Base-by-base conservation (phyloP, 2,888 invertebrate genomes). In the Barypeithes pellucidus region DNA sequence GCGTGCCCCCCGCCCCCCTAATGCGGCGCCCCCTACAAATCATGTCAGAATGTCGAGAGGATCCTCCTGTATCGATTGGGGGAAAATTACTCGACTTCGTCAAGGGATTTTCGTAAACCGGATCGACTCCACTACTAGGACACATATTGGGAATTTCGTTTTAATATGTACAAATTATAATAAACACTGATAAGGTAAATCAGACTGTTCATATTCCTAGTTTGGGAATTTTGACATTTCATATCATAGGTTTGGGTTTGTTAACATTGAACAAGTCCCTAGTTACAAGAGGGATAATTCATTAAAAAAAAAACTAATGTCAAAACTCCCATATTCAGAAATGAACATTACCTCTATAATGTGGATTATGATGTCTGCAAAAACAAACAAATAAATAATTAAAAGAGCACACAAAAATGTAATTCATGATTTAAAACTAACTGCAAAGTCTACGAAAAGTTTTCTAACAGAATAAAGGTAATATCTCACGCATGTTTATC, bases 311-410 rank as follows among this genome's bases (percentile, higher is more conserved):
- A 29, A 29, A 29, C 29, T 5, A 54, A 63, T 66, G 65, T 52
- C 22, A 54, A 54, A 66, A 66, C n/a, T 66, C 54, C 39, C 65
- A 54, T 22, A 41, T 47, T 24, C 20, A 14, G 24, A 39, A 33
- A 63, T 47, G 62, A 75, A 65, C 67, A 33, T 75, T 75, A 75
- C 75, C 75, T 75, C 75, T 63, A 72, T 75, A 75, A 75, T 75
- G 75, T 72, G 75, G 75, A 65, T 75, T 72, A 75, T 69, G 75
- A 75, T 72, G 75, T 72, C 75, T 75, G 75, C 72, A 75, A 75
- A 75, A 72, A 71, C 52, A 72, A 75, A 74, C 14, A 62, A 50
- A 65, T 36, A 43, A 22, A 50, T 33, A 52, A 39, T 67, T 75
- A 67, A 72, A 36, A 68, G 18, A 20, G 24, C 65, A 62, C 29